Evolutionary conservation across 1,140 invertebrate species (phyloP).

Genomic region (Arion vulgaris): DNA sequence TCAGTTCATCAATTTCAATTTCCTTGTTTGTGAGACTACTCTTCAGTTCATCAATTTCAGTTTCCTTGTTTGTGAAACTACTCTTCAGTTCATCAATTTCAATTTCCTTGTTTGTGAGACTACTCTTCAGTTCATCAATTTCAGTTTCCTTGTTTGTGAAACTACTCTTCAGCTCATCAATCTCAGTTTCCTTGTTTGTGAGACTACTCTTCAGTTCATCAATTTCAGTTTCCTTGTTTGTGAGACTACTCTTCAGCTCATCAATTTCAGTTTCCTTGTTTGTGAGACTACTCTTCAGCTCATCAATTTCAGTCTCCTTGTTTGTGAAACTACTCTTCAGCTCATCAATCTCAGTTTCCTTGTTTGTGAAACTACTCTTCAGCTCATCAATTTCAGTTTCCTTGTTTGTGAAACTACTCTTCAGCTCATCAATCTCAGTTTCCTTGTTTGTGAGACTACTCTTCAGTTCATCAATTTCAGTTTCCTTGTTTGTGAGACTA

Average conservation of each 20-base stretch:
- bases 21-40: conserved; percentile 4
- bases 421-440: background rate
- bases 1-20: background rate
- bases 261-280: background rate
- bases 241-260: background rate
- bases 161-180: background rate
- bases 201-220: background rate
- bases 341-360: background rate
- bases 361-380: background rate
- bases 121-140: background rate
- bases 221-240: background rate
- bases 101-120: background rate
- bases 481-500: background rate
- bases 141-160: background rate
- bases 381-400: background rate
- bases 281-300: background rate
- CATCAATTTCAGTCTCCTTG: background rate
- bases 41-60: background rate
- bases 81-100: background rate
- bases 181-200: background rate
- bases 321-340: background rate
- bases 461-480: background rate
- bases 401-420: background rate
- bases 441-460: background rate
- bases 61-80: conserved; percentile 5